These are phyloP conservation scores for Arctopsyche grandis DNA, from an alignment of 1,140 invertebrate genomes.

Conservation along the genomic window DNA sequence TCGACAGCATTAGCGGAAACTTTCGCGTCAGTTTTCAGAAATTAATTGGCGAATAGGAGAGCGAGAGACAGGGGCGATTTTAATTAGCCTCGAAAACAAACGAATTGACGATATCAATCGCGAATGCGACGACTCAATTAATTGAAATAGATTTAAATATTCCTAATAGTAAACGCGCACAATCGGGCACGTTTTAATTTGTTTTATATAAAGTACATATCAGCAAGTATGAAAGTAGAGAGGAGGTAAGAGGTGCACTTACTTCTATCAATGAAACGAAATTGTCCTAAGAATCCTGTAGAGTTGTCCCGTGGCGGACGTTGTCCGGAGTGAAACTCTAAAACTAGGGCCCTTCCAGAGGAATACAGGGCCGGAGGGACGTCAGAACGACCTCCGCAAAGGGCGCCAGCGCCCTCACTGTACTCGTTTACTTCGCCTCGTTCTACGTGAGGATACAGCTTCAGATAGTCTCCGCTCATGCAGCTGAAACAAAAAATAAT, in stretches of 20 bases:
- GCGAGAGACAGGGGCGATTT: background rate
- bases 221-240: too few species aligned
- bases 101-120: constrained; percentile 12
- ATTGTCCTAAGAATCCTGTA: constrained; percentile 81
- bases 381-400: constrained; percentile 79
- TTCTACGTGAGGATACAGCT: constrained; percentile 81
- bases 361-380: constrained; percentile 82
- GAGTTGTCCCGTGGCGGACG: constrained; percentile 69
- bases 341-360: constrained; percentile 79
- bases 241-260: constrained; percentile 62
- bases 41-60: background rate
- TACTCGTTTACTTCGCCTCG: constrained; percentile 80
- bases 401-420: constrained; percentile 77
- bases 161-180: too few species aligned
- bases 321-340: constrained; percentile 80
- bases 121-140: background rate
- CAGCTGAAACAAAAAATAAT: constrained; percentile 80
- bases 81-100: constrained; percentile 29
- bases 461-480: constrained; percentile 78
- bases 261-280: constrained; percentile 85
- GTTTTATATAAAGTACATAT: too few species aligned
- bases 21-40: constrained; percentile 7
- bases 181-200: too few species aligned
- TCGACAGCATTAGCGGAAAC: constrained; percentile 21
- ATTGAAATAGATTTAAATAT: too few species aligned